phyloP scores from a whole-genome alignment of 2,113 vertebrate genomes.

The Lophochroa leadbeateri region DNA sequence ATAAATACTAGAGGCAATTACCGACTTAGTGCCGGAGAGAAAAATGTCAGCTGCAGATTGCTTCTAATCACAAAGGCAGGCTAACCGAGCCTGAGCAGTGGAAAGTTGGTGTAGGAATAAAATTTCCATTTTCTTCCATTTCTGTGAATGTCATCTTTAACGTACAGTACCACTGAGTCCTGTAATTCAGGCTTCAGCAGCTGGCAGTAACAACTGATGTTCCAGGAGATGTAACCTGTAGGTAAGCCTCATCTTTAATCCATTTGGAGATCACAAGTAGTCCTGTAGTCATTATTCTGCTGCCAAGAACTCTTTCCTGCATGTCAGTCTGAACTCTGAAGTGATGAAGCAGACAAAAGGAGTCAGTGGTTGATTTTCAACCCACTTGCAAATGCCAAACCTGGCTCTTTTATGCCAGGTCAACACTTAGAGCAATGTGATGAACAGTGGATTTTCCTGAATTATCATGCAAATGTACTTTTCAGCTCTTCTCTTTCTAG shows the following conservation, averaged over 20 bases:
- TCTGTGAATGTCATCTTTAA: neutral
- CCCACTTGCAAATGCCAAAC: neutral
- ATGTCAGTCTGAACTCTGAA: neutral
- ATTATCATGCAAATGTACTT: neutral
- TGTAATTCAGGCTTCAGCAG: conserved; percentile 8
- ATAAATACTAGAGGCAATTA: neutral
- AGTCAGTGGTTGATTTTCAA: neutral
- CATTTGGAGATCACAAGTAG: neutral
- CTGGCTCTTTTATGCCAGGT: neutral
- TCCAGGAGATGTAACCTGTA: neutral
- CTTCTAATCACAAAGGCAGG: neutral
- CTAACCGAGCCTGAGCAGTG: neutral
- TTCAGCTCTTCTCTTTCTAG: neutral
- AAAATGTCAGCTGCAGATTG: neutral
- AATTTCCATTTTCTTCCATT: neutral
- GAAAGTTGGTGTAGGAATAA: neutral
- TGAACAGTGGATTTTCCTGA: neutral
- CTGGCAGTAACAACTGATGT: neutral
- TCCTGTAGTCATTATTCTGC: neutral
- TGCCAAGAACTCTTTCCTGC: neutral
- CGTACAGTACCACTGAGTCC: neutral
- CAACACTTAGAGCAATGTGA: neutral
- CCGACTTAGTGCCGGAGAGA: neutral
- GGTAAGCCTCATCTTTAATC: neutral
- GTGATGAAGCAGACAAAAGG: neutral